Evolutionary conservation across 23 tunicate genomes (phyloP), one percentile per base, ranked within the genome.

Genomic region (Corella eumyota): DNA sequence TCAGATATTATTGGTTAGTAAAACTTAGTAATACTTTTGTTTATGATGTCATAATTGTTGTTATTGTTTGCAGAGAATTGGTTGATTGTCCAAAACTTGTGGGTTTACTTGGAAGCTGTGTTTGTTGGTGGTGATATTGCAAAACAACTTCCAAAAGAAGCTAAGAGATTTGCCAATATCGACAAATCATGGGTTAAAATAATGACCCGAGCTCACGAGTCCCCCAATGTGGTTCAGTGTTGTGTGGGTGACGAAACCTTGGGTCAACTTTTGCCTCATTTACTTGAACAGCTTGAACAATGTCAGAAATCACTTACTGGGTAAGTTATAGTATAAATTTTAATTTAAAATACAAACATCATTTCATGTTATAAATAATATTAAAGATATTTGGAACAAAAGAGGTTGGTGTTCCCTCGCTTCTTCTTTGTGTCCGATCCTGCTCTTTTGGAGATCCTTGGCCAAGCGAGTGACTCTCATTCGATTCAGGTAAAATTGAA

Each of bases 91-190:
- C 98, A 92, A 51, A 92, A 92, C 66, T 62, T 92, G 68, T 92
- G 98, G 98, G 92, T 92, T 33, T 92, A 92, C 55, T 45, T 92
- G 30, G 98, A 92, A 67, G 98, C 98, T 53, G 98, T 92, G 56
- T 92, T 92, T 71, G 98, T 92, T 21, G 98, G 98, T 0, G 98
- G 98, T 31, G 98, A 92, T 54, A 92, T 92, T 45, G 98, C 98
- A 22, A 92, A 92, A 56, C 98, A 92, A 58, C 60, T 92, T 47
- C 98, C 98, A 0, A 83, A 92, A 88, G 96, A 88, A 76, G 98
- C 98, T 32, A 92, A 92, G 38, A 59, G 98, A 25, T 92, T 92
- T 61, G 53, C 93, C 32, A 92, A 92, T 61, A 92, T 92, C 51
- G 98, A 92, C 70, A 82, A 92, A 54, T 92, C 98, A 15, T 92